Conservation (phyloP, 2,797 vertebrate genomes). For the Fundulus diaphanus region DNA sequence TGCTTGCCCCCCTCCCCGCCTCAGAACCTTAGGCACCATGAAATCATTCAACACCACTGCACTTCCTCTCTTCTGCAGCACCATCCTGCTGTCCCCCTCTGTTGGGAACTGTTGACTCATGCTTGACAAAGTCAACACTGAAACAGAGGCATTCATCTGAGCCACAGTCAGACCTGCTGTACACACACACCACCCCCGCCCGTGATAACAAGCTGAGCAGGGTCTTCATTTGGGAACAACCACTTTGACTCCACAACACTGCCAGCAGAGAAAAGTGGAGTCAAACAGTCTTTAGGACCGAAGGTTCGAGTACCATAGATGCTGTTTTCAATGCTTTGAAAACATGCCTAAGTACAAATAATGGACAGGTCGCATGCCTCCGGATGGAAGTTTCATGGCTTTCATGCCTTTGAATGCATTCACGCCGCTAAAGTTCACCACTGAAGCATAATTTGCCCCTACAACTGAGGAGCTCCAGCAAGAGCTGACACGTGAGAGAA, state of each 20-base stretch:
- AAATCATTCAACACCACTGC: slow-evolving; percentile 70
- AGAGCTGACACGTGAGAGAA: slow-evolving; percentile 59
- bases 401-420: slow-evolving; percentile 33
- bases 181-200: slow-evolving; percentile 68
- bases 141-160: slow-evolving; percentile 62
- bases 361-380: slow-evolving; percentile 18
- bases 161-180: slow-evolving; percentile 54
- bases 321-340: slow-evolving; percentile 3
- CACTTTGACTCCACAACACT: slow-evolving; percentile 46
- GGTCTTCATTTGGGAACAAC: slow-evolving; percentile 47
- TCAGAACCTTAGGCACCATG: slow-evolving; percentile 62
- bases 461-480: slow-evolving; percentile 41
- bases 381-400: slow-evolving; percentile 15
- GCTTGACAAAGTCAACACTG: slow-evolving; percentile 72
- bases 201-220: slow-evolving; percentile 61
- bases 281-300: slow-evolving; percentile 38
- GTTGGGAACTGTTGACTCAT: slow-evolving; percentile 74
- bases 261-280: slow-evolving; percentile 21
- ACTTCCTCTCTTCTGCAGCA: slow-evolving; percentile 61
- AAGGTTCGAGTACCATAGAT: slow-evolving; percentile 17
- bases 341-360: background rate
- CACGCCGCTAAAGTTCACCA: slow-evolving; percentile 37
- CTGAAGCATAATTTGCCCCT: slow-evolving; percentile 56
- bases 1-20: slow-evolving; percentile 60
- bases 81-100: slow-evolving; percentile 48